phyloP scores from a whole-genome alignment of 2,888 invertebrate species.

The Caenorhabditis sp. region DNA sequence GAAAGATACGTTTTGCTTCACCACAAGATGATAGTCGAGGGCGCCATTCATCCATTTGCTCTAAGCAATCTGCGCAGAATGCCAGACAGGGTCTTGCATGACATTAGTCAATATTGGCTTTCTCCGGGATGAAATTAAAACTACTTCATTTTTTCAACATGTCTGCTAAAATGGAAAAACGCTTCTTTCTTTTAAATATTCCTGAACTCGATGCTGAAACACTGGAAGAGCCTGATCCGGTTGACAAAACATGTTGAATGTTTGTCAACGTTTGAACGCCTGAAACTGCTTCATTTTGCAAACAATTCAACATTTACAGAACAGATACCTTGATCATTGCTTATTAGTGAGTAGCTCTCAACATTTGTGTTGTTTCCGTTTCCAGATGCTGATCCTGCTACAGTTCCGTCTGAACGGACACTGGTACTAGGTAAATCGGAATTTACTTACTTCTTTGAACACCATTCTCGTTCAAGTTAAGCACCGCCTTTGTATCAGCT shows the following conservation, averaged over 20 bases:
- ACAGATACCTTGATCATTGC: slow-evolving; percentile 56
- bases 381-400: slow-evolving; percentile 58
- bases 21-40: too few relatives aligned
- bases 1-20: too few relatives aligned
- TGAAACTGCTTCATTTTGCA: slow-evolving; percentile 11
- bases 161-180: slow-evolving; percentile 15
- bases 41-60: too few relatives aligned
- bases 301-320: too few relatives aligned
- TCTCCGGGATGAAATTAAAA: background rate
- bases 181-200: slow-evolving; percentile 57
- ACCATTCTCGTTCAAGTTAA: slow-evolving; percentile 50
- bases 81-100: too few relatives aligned
- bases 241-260: slow-evolving; percentile 58
- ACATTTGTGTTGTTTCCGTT: slow-evolving; percentile 62
- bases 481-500: slow-evolving; percentile 54
- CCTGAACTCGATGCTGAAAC: slow-evolving; percentile 59
- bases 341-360: slow-evolving; percentile 60
- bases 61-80: too few relatives aligned
- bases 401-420: slow-evolving; percentile 49
- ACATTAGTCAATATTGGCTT: too few relatives aligned
- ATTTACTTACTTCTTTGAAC: slow-evolving; percentile 35
- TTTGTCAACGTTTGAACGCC: slow-evolving; percentile 64
- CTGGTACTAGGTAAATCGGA: background rate
- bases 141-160: slow-evolving; percentile 23
- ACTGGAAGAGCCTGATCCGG: slow-evolving; percentile 59